A percentile compares a stretch with the other conserved stretches of the same genome.
phyloP scores from a whole-genome alignment of 1,140 invertebrate species.

The Drosophila elegans region DNA sequence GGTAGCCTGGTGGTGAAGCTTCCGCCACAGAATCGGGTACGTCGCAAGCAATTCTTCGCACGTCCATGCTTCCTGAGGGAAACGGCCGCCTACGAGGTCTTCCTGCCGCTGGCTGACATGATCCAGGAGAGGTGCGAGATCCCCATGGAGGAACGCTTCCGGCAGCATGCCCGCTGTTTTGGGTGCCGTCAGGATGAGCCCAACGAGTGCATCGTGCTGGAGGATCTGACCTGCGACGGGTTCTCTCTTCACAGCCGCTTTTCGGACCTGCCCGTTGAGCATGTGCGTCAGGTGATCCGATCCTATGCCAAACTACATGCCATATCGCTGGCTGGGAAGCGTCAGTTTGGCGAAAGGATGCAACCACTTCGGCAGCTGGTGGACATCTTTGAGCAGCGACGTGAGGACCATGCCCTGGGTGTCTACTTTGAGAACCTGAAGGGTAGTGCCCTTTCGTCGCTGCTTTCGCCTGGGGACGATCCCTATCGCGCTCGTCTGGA shows the following conservation, averaged over 20 bases:
- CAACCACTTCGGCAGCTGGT: conserved; percentile 61
- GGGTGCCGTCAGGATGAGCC: conserved; percentile 69
- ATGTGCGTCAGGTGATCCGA: conserved; percentile 85
- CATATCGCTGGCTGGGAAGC: conserved; percentile 85
- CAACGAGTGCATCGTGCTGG: conserved; percentile 86
- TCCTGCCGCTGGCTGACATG: conserved; percentile 76
- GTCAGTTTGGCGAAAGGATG: conserved; percentile 57
- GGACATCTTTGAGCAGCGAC: conserved; percentile 74
- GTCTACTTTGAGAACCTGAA: conserved; percentile 68
- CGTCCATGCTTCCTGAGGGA: conserved; percentile 78
- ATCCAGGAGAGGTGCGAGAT: conserved; percentile 71
- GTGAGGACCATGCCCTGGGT: conserved; percentile 45
- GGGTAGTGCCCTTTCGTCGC: conserved; percentile 45
- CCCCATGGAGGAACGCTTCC: conserved; percentile 61
- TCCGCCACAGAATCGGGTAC: conserved; percentile 60
- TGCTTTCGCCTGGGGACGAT: conserved; percentile 6
- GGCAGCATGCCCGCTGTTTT: conserved; percentile 83
- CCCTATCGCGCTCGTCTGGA: conserved; percentile 37
- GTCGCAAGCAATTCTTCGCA: conserved; percentile 77
- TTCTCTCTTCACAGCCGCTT: conserved; percentile 85
- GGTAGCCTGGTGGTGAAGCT: conserved; percentile 69
- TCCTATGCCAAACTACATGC: conserved; percentile 87
- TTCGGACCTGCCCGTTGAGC: conserved; percentile 83
- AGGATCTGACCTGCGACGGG: conserved; percentile 85
- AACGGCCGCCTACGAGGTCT: conserved; percentile 73